phyloP scores from a whole-genome alignment of 2,888 invertebrate species.

The Lasiommata megera region DNA sequence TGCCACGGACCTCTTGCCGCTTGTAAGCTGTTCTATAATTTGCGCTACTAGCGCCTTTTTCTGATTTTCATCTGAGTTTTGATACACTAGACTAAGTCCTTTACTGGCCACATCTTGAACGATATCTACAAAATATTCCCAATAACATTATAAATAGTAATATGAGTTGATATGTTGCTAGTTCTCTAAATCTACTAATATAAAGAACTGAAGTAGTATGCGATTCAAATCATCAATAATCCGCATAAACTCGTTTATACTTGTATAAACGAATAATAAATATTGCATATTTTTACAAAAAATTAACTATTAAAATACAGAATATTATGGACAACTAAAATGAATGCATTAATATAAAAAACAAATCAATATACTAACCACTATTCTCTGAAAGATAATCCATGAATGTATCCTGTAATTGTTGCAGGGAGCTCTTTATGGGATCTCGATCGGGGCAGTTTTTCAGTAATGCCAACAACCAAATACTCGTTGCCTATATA shows the following conservation, averaged over 20 bases:
- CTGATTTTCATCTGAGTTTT: constrained; percentile 87
- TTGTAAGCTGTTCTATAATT: constrained; percentile 90
- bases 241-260: too few species aligned
- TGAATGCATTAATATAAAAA: too few species aligned
- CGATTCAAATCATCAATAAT: too few species aligned
- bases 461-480: constrained; percentile 92
- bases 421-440: constrained; percentile 84
- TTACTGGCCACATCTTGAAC: constrained; percentile 97
- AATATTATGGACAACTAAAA: too few species aligned
- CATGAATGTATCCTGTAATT: constrained; percentile 92
- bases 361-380: constrained; percentile 78
- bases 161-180: too few species aligned
- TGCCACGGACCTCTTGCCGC: constrained; percentile 86
- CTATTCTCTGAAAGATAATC: constrained; percentile 93
- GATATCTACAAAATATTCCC: constrained; percentile 83
- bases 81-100: constrained; percentile 93
- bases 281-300: too few species aligned
- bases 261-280: too few species aligned
- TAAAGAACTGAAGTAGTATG: too few species aligned
- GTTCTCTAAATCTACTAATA: too few species aligned
- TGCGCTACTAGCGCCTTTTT: constrained; percentile 87
- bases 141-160: not conserved
- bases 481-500: constrained; percentile 88
- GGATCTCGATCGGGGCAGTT: constrained; percentile 87
- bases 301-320: too few species aligned